Conservation (phyloP, 2,888 invertebrate genomes). For the Resseliella maxima region DNA sequence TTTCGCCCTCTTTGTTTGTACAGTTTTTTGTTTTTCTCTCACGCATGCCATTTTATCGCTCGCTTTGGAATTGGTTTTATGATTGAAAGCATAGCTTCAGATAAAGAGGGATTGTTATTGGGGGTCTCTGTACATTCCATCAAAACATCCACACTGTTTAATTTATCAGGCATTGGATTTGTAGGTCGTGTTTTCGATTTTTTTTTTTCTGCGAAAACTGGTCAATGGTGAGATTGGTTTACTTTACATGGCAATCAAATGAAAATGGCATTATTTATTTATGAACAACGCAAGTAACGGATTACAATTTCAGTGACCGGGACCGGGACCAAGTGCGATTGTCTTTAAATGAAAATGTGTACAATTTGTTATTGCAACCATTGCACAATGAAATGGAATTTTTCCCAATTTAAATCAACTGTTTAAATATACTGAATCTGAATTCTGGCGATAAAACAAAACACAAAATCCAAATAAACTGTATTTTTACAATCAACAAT, state of each 20-base stretch:
- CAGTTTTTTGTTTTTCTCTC: not conserved
- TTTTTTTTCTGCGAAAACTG: not conserved
- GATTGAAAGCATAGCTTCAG: conserved; percentile 20
- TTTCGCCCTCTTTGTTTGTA: not conserved
- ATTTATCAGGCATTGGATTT: not conserved
- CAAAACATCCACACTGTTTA: not conserved
- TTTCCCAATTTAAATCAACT: not conserved
- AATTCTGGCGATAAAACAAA: not conserved
- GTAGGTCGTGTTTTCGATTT: not conserved
- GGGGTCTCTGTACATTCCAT: not conserved
- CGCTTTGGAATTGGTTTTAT: conserved; percentile 12
- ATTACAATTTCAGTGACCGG: not conserved
- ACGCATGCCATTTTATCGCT: not conserved
- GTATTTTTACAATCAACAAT: not conserved
- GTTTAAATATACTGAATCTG: conserved; percentile 8
- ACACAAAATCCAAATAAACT: not conserved
- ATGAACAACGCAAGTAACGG: not conserved
- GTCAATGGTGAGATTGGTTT: not conserved
- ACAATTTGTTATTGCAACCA: not conserved
- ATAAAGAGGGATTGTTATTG: conserved; percentile 36
- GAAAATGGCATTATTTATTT: conserved; percentile 39
- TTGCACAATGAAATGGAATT: not conserved
- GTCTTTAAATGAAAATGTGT: not conserved
- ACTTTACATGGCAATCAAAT: conserved; percentile 47
- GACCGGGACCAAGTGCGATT: not conserved